Conservation (phyloP, 2,113 vertebrate species). For the Malurus melanocephalus region DNA sequence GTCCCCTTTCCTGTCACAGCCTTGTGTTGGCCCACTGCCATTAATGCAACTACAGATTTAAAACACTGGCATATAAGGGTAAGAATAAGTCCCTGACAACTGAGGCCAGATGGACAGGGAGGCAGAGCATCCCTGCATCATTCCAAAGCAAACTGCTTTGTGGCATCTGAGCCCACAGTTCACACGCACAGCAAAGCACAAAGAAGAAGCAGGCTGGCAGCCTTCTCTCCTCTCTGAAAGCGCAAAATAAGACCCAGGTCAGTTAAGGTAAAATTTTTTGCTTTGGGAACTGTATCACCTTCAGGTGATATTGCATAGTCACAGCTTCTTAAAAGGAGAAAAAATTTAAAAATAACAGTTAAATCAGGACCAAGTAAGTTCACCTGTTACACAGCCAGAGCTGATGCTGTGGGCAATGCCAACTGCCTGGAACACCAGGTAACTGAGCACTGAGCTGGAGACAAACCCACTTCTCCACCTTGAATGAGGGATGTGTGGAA, state of each 20-base stretch:
- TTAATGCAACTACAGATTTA: background rate
- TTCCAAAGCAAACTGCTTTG: background rate
- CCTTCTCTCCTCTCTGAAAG: fast-evolving
- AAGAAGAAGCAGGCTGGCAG: background rate
- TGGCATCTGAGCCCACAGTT: background rate
- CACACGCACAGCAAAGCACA: fast-evolving
- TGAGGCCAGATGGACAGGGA: background rate
- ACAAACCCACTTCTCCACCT: background rate
- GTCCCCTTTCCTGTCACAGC: background rate
- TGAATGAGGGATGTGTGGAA: background rate
- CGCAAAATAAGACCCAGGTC: background rate
- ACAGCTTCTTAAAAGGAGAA: background rate
- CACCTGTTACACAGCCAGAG: background rate
- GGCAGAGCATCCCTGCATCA: background rate
- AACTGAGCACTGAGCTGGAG: background rate
- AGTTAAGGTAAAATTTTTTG: background rate
- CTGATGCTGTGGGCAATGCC: background rate
- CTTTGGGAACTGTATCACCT: background rate
- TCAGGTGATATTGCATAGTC: background rate
- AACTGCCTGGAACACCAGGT: background rate
- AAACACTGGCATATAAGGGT: background rate
- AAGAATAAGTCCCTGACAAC: background rate
- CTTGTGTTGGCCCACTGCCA: background rate
- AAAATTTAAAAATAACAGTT: background rate
- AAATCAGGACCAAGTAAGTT: background rate